Evolutionary conservation across 2,888 invertebrate species (phyloP).

Genomic region (Proisotoma minuta): DNA sequence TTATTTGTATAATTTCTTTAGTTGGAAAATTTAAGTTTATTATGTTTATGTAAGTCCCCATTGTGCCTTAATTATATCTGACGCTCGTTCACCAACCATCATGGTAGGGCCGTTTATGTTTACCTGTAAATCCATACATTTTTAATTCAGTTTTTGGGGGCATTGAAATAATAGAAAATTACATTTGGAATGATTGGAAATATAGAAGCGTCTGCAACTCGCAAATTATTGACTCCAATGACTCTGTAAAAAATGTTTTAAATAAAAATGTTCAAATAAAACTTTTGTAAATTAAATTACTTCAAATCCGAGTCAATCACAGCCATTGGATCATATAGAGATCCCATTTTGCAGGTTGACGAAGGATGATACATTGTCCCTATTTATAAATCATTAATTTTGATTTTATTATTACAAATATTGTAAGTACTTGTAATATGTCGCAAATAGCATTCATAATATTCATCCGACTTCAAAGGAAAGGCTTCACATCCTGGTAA

Average conservation of each 20-base stretch:
- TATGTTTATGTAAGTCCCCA: no score
- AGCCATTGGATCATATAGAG: not conserved
- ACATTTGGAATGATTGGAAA: no score
- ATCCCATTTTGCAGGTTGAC: not conserved
- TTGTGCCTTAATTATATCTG: not conserved
- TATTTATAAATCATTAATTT: no score
- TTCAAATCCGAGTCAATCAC: not conserved
- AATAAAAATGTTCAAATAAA: not conserved
- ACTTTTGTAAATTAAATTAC: not conserved
- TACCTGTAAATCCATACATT: no score
- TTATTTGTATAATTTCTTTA: no score
- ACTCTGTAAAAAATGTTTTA: not conserved
- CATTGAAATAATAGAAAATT: no score
- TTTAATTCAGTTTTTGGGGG: no score
- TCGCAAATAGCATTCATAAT: conserved; percentile 25
- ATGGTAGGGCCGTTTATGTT: not conserved
- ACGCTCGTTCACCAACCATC: not conserved
- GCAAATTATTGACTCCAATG: not conserved
- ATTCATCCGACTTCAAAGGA: conserved; percentile 11
- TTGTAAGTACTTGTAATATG: conserved; percentile 14
- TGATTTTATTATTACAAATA: no score
- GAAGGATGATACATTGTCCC: not conserved
- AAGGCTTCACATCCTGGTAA: conserved; percentile 23
- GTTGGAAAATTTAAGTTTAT: no score
- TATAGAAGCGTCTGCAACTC: not conserved